Base-by-base conservation (phyloP, 2,113 vertebrate species). In the Scolopax mira region DNA sequence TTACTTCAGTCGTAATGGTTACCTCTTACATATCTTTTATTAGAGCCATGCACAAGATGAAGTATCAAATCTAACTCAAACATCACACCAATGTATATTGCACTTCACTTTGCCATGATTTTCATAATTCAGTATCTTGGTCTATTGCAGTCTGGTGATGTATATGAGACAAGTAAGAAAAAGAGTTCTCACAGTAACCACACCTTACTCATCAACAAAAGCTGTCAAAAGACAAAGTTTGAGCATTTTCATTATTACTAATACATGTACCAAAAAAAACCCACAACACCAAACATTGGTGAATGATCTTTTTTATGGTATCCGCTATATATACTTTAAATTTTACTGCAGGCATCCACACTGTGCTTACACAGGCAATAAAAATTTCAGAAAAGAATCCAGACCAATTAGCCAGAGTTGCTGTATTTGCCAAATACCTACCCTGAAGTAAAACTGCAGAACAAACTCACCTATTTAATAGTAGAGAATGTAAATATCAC, bases 401-500 rank as follows among this genome's bases (percentile, higher is more conserved):
- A 82, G 61, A 73, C 31, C 60, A 67, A 84, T 39, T 72, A 87
- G 28, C 35, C 33, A 88, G 51, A 79, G 52, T 48, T 83, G 51
- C 46, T 88, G 3, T 74, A 91, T 70, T 85, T 80, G 81, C 64
- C 58, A 94, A 95, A 96, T 85, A 49, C 42, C n/a, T 86, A 61
- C 90, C 73, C 87, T 61, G 41, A 94, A 94, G 71, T 84, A 81
- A 86, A 95, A 94, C 18, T 85, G 48, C 58, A 89, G 52, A 79
- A 94, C n/a, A 94, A 92, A 44, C 5, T 49, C 51, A 81, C 18
- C 33, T 90, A 73, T 51, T 91, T 90, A 95, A 81, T 31, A 88
- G 28, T 5, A 88, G 55, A 85, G n/a, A 90, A 93, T 73, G 65
- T 64, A 95, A 96, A 82, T 79, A 62, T 44, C 51, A 88, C 27